Evolutionary conservation across 2,113 vertebrate genomes (phyloP), one percentile per base, ranked within the genome.

Genomic region (Cephalopterus ornatus): DNA sequence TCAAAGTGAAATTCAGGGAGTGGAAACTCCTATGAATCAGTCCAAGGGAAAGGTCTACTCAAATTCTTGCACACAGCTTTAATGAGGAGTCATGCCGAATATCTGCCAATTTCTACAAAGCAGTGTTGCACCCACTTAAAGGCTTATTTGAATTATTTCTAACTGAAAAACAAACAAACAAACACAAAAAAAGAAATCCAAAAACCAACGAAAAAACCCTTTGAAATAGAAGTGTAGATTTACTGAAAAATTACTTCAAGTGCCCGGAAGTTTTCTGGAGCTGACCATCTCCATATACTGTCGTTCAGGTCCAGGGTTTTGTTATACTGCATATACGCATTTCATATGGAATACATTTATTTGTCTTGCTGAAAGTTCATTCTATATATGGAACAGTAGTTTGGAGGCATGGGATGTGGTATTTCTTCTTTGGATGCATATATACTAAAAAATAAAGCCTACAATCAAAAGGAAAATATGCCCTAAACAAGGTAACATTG

Each of bases 11-110:
- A 72, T 87, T 68, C 41, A 95, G 63, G 77, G 84, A 95, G 67
- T 95, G 84, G 93, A 96, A 96, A 96, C 28, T 82, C 23, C 75
- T 17, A 73, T 88, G 77, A 91, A 94, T 73, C 70, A 85, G 19
- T 91, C 84, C 88, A 95, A 92, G 89, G 32, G 33, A 89, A 95
- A 91, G 44, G 22, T 82, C 91, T 92, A 76, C 66, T 87, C 28
- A 89, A 84, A 89, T 81, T 91, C 68, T 89, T 96, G 70, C 71
- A 62, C 70, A 53, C 5, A 83, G 70, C 17, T 94, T 85, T 95
- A 88, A 82, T 89, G 75, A 93, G 58, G 33, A 92, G 53, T 85
- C 53, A 73, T 92, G 61, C n/a, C 71, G 44, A 68, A 6, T 76
- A 89, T 41, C 44, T 85, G 74, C 74, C 90, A 90, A 66, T 88